phyloP scores from a whole-genome alignment of 2,797 vertebrate species.

The Malacoraja senta region DNA sequence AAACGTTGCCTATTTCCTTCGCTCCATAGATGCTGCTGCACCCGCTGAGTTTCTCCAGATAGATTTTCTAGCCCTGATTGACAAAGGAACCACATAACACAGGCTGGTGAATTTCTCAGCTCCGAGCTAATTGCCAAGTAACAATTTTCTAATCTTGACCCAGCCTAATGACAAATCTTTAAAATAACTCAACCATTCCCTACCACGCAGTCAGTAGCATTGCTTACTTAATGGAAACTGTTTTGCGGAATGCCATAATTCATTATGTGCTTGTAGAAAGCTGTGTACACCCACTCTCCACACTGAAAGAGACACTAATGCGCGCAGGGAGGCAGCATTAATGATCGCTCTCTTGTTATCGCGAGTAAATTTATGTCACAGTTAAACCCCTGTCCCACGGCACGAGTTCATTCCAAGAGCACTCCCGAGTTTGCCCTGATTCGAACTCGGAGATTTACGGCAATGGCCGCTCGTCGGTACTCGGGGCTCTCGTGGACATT shows the following conservation, averaged over 20 bases:
- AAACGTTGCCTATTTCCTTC: too few relatives aligned
- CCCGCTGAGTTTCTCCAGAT: too few relatives aligned
- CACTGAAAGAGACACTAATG: neutral
- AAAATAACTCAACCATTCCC: neutral
- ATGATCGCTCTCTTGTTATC: neutral
- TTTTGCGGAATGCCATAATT: neutral
- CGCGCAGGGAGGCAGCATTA: neutral
- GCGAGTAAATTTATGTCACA: too few relatives aligned
- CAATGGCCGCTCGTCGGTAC: too few relatives aligned
- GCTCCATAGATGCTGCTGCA: too few relatives aligned
- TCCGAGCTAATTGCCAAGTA: neutral
- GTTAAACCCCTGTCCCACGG: too few relatives aligned
- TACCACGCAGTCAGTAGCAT: neutral
- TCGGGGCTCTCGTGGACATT: too few relatives aligned
- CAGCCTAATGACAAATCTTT: neutral
- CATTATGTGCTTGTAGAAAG: neutral
- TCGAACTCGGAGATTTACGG: too few relatives aligned
- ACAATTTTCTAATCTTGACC: neutral
- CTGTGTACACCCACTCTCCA: neutral
- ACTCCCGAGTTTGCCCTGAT: too few relatives aligned
- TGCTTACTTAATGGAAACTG: neutral
- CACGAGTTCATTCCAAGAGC: too few relatives aligned
- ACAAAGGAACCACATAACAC: neutral
- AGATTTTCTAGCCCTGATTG: neutral
- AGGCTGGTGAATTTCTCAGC: neutral